Conservation (phyloP, 2,113 vertebrate species). For the Onychostruthus taczanowskii region DNA sequence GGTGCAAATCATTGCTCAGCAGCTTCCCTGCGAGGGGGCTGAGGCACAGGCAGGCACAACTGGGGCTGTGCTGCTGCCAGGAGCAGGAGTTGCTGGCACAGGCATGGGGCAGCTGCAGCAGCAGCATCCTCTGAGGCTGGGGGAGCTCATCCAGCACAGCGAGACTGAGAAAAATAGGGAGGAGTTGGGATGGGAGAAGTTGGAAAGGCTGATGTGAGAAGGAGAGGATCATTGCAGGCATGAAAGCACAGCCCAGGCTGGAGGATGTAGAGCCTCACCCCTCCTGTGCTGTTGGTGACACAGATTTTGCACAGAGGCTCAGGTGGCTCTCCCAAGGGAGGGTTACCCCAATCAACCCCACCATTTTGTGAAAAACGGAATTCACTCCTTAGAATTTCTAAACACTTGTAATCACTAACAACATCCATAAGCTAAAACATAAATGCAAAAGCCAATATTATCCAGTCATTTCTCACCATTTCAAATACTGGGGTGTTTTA, state of each 20-base stretch:
- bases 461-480: background rate
- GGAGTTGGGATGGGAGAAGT: background rate
- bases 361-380: background rate
- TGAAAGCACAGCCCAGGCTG: background rate
- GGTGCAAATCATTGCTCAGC: fast-evolving
- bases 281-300: background rate
- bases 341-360: background rate
- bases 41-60: background rate
- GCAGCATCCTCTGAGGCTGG: background rate
- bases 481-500: background rate
- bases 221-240: background rate
- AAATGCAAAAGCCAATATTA: background rate
- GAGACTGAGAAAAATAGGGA: background rate
- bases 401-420: background rate
- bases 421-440: background rate
- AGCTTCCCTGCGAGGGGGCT: background rate
- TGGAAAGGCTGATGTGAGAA: background rate
- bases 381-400: background rate
- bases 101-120: background rate
- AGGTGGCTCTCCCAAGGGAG: background rate
- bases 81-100: background rate
- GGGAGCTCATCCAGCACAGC: background rate
- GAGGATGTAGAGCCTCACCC: background rate
- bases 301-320: background rate
- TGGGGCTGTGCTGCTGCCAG: background rate